Evolutionary conservation across 2,888 invertebrate species (phyloP), one percentile per base, ranked within the genome.

Genomic region (Ceramica pisi): DNA sequence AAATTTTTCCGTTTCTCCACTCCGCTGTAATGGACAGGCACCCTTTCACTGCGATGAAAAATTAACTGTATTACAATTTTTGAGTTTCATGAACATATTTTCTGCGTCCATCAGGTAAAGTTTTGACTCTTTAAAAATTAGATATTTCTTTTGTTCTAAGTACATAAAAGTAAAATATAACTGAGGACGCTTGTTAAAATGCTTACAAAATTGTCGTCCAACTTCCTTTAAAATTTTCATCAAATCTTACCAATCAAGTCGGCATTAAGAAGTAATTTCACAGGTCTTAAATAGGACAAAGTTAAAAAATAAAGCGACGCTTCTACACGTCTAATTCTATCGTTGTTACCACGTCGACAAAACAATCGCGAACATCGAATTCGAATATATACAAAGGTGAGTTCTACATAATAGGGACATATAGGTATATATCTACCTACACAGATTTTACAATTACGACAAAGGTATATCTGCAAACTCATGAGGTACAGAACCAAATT

Each of bases 201-300:
- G 12, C 65, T 68, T 8, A 62, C n/a, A 31, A 67, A 75, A 31
- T 71, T 69, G 46, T 19, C 48, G 21, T 77, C 67, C 69, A 68
- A 68, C 46, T 67, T 72, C 41, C 63, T 71, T 71, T 69, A 51
- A 71, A 82, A 73, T 79, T 75, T 67, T 71, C 78, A 66, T 76
- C 41, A 78, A 83, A 83, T 80, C 81, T 80, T 79, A 64, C 78
- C 84, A 87, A 89, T 88, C 85, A 86, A 80, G 78, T 71, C 26
- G 76, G 86, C 71, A 81, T 87, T 83, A 87, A 56, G 38, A 83
- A 82, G 85, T 84, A 78, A 88, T 89, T 87, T 79, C 72, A 75
- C 70, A 80, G 67, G 79, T 80, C 78, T 86, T 84, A 82, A 78
- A 82, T 64, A 78, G 68, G 51, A 67, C 71, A 23, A 65, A 67